Base-by-base conservation (phyloP, 2,888 invertebrate species). In the Nasonia oneida region DNA sequence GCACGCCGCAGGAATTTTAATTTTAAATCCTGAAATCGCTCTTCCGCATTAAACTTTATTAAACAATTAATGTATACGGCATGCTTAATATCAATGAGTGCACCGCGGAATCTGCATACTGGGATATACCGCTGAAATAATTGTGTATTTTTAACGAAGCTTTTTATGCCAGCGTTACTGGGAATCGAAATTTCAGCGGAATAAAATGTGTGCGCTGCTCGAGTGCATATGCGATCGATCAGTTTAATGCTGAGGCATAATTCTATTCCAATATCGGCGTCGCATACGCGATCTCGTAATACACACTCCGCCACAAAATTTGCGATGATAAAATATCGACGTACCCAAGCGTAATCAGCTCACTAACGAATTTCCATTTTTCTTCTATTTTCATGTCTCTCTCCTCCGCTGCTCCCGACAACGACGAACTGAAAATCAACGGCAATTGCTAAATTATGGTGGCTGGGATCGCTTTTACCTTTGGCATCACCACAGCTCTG, bases 401-500 rank as follows among this genome's bases (percentile, higher is more conserved):
- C 83, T 37, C 74, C 81, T 77, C 81, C 85, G 88, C 87, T 83
- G 85, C 78, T 85, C 81, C 70, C 15, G n/a, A 33, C 39, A 50
- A 70, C 29, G 3, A 14, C 53, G 39, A 42, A 47, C 39, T 33
- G 37, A 64, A 18, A 70, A 70, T 61, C 75, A 76, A 75, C 81
- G 23, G 71, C 29, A 3, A 82, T 29, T 53, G 57, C 42, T 5
- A 74, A 79, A 84, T 78, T 42, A 73, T 12, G 77, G 42, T 80
- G 71, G 8, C 12, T 61, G 61, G 73, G 29, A 33, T 61, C 39
- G 10, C 10, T 42, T 42, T 29, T 29, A 29, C 29, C 29, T 42
- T 42, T 39, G 39, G 39, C 39, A 6, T 6, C 39, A 39, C 6
- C 94, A 89, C 95, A 99, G 99, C 97, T 92, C 95, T 98, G 89